Percentiles rank a stretch among this genome's conserved stretches.
phyloP scores from a whole-genome alignment of 2,113 vertebrate species.

The human (Homo sapiens) region DNA sequence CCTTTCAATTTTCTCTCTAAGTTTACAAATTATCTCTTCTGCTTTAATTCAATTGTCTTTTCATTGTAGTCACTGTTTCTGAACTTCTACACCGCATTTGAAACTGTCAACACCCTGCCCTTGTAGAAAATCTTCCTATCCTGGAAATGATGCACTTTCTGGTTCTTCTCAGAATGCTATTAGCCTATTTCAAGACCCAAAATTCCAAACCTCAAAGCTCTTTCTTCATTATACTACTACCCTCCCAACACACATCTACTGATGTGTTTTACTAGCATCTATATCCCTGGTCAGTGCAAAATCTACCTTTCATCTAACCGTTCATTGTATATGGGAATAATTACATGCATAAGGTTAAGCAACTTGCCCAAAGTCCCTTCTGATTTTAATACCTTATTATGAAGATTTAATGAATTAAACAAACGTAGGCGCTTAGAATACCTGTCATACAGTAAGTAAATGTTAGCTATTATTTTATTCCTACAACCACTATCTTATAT shows the following conservation, averaged over 20 bases:
- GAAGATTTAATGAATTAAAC: constrained; percentile 8
- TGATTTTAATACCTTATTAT: not conserved
- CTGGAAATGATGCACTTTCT: not conserved
- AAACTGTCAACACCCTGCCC: not conserved
- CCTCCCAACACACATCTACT: not conserved
- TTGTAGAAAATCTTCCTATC: constrained; percentile 11
- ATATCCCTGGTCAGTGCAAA: not conserved
- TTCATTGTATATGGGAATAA: not conserved
- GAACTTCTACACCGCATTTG: not conserved
- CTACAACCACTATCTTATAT: constrained; percentile 11
- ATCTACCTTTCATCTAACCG: not conserved
- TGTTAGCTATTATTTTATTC: constrained; percentile 28
- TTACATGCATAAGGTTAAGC: not conserved
- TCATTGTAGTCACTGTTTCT: constrained; percentile 14
- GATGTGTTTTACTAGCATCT: not conserved
- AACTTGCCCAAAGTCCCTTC: not conserved
- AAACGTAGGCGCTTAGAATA: not conserved
- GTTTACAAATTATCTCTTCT: constrained; percentile 14
- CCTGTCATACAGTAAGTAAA: not conserved
- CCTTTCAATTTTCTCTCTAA: constrained; percentile 47
- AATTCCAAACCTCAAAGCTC: constrained; percentile 18
- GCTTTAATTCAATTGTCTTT: constrained; percentile 10
- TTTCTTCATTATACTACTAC: not conserved
- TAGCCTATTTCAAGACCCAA: not conserved
- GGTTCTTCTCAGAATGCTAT: constrained; percentile 41